Conservation (phyloP, 2,888 invertebrate species). For the Leptopterna dolabrata region DNA sequence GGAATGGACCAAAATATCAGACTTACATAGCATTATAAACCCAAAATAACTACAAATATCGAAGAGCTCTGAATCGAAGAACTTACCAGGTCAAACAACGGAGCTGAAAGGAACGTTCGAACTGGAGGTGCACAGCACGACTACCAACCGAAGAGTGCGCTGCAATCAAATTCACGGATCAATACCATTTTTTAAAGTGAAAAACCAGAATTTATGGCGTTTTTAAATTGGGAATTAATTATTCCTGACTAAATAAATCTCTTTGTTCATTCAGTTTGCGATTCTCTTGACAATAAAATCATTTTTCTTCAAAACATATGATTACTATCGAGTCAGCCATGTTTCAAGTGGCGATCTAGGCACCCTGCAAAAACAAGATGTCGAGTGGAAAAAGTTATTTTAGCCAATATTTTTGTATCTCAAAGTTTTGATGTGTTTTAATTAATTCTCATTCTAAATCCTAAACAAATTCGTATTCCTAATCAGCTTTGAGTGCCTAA, state of each 20-base stretch:
- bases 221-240: neutral
- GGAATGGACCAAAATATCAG: neutral
- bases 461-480: neutral
- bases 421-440: neutral
- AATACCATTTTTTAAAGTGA: neutral
- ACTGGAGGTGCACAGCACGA: neutral
- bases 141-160: conserved; percentile 6
- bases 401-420: neutral
- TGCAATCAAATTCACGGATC: neutral
- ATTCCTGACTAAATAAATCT: neutral
- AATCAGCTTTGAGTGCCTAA: neutral
- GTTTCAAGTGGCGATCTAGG: neutral
- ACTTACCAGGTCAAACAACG: conserved; percentile 49
- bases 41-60: conserved; percentile 12
- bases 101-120: conserved; percentile 19
- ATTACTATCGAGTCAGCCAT: neutral
- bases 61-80: conserved; percentile 10
- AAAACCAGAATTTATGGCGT: neutral
- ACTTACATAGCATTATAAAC: conserved; percentile 37
- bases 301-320: neutral
- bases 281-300: neutral
- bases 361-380: neutral
- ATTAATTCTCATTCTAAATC: neutral
- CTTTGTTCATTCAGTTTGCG: neutral
- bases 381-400: neutral